Evolutionary conservation across 1,140 invertebrate genomes (phyloP), one percentile per base, ranked within the genome.

Genomic region (Drosophila ironensis): DNA sequence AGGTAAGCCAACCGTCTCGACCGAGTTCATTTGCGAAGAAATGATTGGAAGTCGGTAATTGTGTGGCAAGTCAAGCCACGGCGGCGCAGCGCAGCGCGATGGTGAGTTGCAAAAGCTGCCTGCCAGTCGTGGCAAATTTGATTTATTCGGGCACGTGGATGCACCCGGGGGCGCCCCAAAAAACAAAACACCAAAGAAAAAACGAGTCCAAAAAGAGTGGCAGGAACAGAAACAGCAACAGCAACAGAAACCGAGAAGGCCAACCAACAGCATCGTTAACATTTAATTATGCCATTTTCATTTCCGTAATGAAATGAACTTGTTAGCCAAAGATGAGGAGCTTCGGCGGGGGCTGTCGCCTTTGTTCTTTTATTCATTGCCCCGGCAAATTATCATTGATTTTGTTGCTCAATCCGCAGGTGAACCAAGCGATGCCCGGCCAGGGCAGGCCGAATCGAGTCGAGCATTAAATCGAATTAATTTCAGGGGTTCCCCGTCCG

Each of bases 381-480:
- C 50, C 24, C 28, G 54, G 50, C 48, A 74, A 81, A 81, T 81
- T 66, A 61, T 82, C 69, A 82, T 82, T 82, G 73, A 82, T 78
- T 82, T 78, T 78, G 73, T 66, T 56, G 70, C 73, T 71, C 77
- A 78, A 82, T 82, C 78, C 72, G 78, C 47, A 25, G 42, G 44
- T 22, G 40, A 60, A n/a, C n/a, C n/a, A n/a, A n/a, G n/a, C n/a
- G n/a, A n/a, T n/a, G n/a, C n/a, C n/a, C n/a, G n/a, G n/a, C n/a
- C n/a, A n/a, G n/a, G n/a, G n/a, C n/a, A n/a, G n/a, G 47, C 35
- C 30, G 30, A 28, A 54, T 47, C 56, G 66, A 60, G 42, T 71
- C 48, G 54, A 57, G 68, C 73, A 78, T 78, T 73, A 73, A 82
- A 82, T 84, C 78, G 78, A 82, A 82, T 82, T 82, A 78, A 84